A percentile compares a stretch with the other conserved stretches of the same genome.
Conservation (phyloP, 2,113 vertebrate species). For the Bombycilla garrulus region DNA sequence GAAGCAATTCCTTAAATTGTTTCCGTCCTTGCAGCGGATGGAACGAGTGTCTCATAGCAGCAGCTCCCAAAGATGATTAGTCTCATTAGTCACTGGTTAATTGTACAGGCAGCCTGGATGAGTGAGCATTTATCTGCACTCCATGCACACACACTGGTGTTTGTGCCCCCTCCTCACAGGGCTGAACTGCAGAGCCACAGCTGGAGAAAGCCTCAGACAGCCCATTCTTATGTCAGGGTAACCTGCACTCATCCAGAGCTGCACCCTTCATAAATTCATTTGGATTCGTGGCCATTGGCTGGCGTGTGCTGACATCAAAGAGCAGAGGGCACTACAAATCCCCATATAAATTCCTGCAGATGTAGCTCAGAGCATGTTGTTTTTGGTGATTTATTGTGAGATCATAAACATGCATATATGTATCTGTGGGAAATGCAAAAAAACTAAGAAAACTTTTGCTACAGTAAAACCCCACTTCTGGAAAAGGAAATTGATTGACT, state of each 20-base stretch:
- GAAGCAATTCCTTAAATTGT: neutral
- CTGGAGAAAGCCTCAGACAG: neutral
- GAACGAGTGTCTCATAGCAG: neutral
- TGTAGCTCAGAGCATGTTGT: neutral
- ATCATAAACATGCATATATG: neutral
- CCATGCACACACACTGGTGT: neutral
- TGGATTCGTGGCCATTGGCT: neutral
- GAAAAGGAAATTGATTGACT: neutral
- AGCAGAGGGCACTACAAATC: neutral
- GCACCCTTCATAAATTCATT: neutral
- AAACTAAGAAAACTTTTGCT: neutral
- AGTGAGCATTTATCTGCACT: neutral
- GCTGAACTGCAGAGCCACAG: neutral
- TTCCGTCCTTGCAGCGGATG: neutral
- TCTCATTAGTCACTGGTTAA: neutral
- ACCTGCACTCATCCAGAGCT: neutral
- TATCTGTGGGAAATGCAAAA: neutral
- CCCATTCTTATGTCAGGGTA: rapidly evolving
- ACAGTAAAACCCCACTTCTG: neutral
- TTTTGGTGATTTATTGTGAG: neutral
- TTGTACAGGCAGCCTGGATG: neutral
- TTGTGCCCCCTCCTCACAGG: neutral
- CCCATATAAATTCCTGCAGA: neutral
- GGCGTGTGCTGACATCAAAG: neutral
- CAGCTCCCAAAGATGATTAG: neutral